phyloP scores from a whole-genome alignment of 2,888 invertebrate species.

The Pecten maximus region DNA sequence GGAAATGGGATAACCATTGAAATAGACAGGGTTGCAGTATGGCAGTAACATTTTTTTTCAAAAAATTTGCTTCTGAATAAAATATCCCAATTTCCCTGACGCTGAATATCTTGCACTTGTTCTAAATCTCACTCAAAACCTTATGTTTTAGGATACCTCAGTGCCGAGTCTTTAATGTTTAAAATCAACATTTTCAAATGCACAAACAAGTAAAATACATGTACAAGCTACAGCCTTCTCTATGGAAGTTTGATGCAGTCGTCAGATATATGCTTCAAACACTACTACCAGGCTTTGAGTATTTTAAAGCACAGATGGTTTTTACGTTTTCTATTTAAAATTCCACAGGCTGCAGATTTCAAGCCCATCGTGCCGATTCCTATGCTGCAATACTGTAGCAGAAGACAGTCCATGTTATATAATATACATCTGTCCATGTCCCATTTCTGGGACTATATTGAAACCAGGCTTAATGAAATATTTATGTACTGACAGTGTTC shows the following conservation, averaged over 20 bases:
- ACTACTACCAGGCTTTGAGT: background rate
- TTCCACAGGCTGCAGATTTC: background rate
- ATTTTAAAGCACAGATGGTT: background rate
- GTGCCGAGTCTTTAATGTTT: background rate
- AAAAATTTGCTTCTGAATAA: no score
- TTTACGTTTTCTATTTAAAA: slow-evolving; percentile 19
- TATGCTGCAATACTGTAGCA: background rate
- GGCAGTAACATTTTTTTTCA: no score
- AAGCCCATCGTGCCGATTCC: background rate
- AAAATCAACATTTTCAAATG: slow-evolving; percentile 16
- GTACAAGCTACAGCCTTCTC: background rate
- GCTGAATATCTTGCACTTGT: background rate
- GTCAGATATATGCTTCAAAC: background rate
- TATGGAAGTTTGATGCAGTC: background rate
- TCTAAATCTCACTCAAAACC: background rate
- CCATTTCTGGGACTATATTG: background rate
- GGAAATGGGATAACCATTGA: no score
- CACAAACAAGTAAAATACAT: background rate
- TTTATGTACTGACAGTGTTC: no score
- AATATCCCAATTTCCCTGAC: no score
- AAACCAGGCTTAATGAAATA: no score
- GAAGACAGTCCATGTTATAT: background rate
- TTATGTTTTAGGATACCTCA: background rate
- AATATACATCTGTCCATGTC: background rate
- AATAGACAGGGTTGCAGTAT: no score